A percentile compares a stretch with the other conserved stretches of the same genome.
Evolutionary conservation across 2,113 vertebrate species (phyloP).

Genomic region (Tetrax tetrax): DNA sequence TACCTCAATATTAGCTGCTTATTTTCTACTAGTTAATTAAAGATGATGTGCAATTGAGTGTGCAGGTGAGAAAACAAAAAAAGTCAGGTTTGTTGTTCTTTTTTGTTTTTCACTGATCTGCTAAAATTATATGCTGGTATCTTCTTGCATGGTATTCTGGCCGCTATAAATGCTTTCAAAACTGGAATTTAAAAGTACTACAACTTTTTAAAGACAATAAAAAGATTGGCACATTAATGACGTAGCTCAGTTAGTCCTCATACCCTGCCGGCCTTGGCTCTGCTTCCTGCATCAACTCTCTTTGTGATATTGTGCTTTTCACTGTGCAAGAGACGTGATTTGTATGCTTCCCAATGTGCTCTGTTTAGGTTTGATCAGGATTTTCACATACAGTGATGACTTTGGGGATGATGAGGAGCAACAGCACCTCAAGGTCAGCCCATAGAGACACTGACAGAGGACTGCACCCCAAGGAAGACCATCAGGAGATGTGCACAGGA

Average conservation of each 20-base stretch:
- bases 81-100: neutral
- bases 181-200: neutral
- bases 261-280: neutral
- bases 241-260: neutral
- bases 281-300: neutral
- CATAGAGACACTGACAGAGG: neutral
- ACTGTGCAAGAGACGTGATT: fast-evolving
- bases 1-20: neutral
- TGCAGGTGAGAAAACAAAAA: neutral
- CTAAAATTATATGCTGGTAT: neutral
- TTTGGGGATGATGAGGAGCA: neutral
- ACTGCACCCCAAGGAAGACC: neutral
- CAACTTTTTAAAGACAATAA: neutral
- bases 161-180: neutral
- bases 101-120: neutral
- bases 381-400: neutral
- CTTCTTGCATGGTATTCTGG: neutral
- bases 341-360: fast-evolving
- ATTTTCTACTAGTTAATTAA: neutral
- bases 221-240: neutral
- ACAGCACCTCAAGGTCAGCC: neutral
- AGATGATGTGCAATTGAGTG: neutral
- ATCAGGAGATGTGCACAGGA: neutral
- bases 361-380: neutral
- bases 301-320: neutral